Percentiles rank a stretch among this genome's conserved stretches.
These are phyloP conservation scores for Polylopha cassiicola DNA, from an alignment of 2,888 invertebrate genomes.

Conservation along the genomic window DNA sequence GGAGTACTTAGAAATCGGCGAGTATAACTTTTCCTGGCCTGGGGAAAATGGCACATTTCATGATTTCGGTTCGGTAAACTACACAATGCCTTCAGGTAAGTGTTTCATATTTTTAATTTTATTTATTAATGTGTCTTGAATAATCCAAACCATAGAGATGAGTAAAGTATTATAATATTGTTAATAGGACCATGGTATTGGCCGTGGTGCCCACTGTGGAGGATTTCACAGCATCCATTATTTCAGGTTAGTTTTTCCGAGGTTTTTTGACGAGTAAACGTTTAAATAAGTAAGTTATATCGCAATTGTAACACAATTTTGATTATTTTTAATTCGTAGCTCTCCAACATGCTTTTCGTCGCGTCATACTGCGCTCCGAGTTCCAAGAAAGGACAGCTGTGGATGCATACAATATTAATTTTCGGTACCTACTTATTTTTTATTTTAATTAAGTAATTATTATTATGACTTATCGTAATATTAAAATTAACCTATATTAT, in stretches of 20 bases:
- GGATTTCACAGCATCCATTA: conserved; percentile 83
- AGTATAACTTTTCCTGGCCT: conserved; percentile 72
- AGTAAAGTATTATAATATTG: conserved; percentile 19
- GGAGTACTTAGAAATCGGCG: conserved; percentile 63
- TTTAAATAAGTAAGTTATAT: too few species aligned
- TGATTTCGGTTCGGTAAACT: conserved; percentile 63
- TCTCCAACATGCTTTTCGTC: conserved; percentile 87
- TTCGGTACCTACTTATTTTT: conserved; percentile 73
- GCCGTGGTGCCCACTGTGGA: conserved; percentile 86
- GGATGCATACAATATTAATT: conserved; percentile 88
- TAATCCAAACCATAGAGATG: not conserved
- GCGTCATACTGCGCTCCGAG: conserved; percentile 88
- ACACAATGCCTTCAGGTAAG: conserved; percentile 68
- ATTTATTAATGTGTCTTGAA: conserved; percentile 1
- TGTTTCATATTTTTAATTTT: conserved; percentile 7
- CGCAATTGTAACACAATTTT: not conserved
- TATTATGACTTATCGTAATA: not conserved
- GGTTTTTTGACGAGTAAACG: not conserved
- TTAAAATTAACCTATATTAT: not conserved
- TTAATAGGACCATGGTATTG: conserved; percentile 78
- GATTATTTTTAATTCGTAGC: conserved; percentile 73
- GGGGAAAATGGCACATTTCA: conserved; percentile 67
- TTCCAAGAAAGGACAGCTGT: conserved; percentile 86
- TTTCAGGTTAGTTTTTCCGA: conserved; percentile 59
- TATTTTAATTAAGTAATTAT: not conserved